Base-by-base conservation (phyloP, 2,797 vertebrate genomes). In the Clarias platycephalus region DNA sequence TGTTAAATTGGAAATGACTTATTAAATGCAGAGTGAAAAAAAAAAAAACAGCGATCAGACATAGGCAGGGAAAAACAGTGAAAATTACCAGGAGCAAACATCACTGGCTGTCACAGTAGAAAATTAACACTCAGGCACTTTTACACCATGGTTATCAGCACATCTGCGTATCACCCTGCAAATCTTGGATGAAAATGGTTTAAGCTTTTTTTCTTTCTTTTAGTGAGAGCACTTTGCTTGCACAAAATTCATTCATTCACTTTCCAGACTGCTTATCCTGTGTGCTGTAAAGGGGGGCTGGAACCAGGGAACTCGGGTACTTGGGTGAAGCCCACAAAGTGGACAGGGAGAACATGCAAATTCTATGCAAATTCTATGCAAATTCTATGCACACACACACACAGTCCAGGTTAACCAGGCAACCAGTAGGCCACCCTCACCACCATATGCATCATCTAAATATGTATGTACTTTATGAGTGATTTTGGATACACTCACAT, bases 1-100 rank as follows among this genome's bases (percentile, higher is more conserved):
- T 83, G 85, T 88, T 85, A 64, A 87, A 88, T 86, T 83, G 64
- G 31, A 57, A 68, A 81, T 57, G 7, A 9, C 49, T 81, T 26
- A 22, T 84, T 89, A 86, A 89, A 88, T 26, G 57, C 57, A 80
- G 85, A 76, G 85, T 68, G 78, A 72, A 68, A 76, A 31, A 37
- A 37, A 37, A 37, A 2, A 44, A 76, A 72, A 78, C 3, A 76
- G 75, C 40, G 60, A 79, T 79, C 71, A 83, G 68, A 49, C 37
- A 6, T 67, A 24, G 55, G 24, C 44, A 83, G 49, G 67, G 62
- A 63, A 72, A 40, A 85, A 34, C 63, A 58, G 63, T 55, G 80
- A 80, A 85, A 88, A 90, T 90, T 81, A 88, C 84, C 89, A 80
- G 71, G 66, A 71, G 40, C 12, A 57, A 83, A 82, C 60, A 83